Evolutionary conservation across 2,888 invertebrate species (phyloP), one percentile per base, ranked within the genome.

Genomic region (Oxycera nigricornis): DNA sequence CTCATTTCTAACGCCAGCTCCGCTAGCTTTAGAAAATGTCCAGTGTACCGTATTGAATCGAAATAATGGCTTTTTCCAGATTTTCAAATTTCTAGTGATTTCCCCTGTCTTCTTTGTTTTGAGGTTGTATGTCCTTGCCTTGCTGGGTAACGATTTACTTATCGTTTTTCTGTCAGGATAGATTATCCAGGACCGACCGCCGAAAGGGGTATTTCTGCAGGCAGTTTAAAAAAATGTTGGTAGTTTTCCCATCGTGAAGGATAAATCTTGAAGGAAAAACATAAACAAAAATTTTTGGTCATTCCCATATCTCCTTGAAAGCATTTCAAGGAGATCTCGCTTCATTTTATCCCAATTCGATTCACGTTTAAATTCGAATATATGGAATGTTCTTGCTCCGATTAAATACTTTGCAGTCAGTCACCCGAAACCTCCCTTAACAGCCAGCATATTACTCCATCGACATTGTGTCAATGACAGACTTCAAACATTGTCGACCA

Each of bases 1-100:
- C 31, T n/a, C 24, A 7, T 7, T 41, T 24, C 14, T 2, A 39
- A 39, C 24, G 22, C 41, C 30, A 28, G 24, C 6, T 59, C 30
- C 14, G 41, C 24, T 20, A 35, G 30, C n/a, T 7, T 30, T 70
- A 55, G 55, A 70, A n/a, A n/a, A n/a, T n/a, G n/a, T 52, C 22
- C 20, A 70, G n/a, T n/a, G n/a, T n/a, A 68, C 6, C 68, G 68
- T 68, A 68, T 52, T 52, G 68, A 50, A 28, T 68, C 30, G 68
- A 68, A 50, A 68, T 59, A 59, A 59, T 67, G n/a, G 39, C 41
- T 67, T 67, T 62, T 67, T 24, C 41, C 11, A 67, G 46, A 41
- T 41, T 24, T 26, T 26, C 2, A 67, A 41, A 28, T 26, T 55
- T 14, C 55, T 4, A 59, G 17, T 9, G 2, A 14, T 62, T 35